A percentile compares a stretch with the other conserved stretches of the same genome.
These are phyloP conservation scores for Saimiri boliviensis DNA, from an alignment of 2,113 vertebrate species.

Conservation along the genomic window DNA sequence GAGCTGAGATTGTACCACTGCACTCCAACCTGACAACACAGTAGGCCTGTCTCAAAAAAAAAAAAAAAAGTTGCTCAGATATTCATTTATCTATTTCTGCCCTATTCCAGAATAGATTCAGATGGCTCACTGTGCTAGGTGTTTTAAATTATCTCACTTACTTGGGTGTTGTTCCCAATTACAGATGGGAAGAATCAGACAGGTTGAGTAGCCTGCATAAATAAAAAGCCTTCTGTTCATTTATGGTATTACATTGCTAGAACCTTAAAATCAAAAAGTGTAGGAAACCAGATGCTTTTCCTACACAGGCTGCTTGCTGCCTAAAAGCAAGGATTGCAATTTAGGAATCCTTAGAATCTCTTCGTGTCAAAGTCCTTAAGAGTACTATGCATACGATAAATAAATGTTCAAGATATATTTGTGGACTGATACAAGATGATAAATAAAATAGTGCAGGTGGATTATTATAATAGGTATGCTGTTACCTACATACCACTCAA, in stretches of 20 bases:
- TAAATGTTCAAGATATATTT: background rate
- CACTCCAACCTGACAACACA: too few relatives aligned
- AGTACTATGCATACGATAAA: background rate
- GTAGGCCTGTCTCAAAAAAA: too few relatives aligned
- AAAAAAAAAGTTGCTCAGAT: background rate
- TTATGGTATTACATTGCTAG: background rate
- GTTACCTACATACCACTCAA: background rate
- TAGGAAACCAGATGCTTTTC: background rate
- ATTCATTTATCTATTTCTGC: background rate
- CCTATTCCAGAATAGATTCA: background rate
- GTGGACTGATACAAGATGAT: background rate
- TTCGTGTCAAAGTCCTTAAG: background rate
- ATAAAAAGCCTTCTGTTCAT: background rate
- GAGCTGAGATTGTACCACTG: too few relatives aligned
- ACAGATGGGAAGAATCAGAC: background rate
- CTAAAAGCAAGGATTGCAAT: background rate
- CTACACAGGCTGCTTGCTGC: background rate
- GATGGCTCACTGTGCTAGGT: background rate
- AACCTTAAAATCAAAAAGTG: background rate
- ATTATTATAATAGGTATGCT: background rate
- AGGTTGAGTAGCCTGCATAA: background rate
- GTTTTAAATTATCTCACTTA: background rate
- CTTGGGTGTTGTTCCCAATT: background rate
- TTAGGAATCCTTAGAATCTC: background rate
- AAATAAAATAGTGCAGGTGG: background rate